These are phyloP conservation scores for Rhamnusium bicolor DNA, from an alignment of 2,888 invertebrate species.

Conservation along the genomic window DNA sequence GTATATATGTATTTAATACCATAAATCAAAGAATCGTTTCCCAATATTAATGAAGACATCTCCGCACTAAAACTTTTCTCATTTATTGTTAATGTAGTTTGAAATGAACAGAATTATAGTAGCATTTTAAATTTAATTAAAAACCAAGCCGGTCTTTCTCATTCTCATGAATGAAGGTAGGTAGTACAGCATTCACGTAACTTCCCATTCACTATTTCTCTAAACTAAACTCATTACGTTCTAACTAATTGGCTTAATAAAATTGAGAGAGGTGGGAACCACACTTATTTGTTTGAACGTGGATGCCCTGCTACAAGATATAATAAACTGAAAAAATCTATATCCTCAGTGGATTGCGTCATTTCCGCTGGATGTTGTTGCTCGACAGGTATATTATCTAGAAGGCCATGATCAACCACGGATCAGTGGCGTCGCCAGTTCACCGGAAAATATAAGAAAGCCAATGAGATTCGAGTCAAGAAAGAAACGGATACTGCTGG, in stretches of 20 bases:
- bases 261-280: slow-evolving; percentile 30
- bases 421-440: slow-evolving; percentile 50
- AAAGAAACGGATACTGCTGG: slow-evolving; percentile 50
- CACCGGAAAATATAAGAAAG: slow-evolving; percentile 46
- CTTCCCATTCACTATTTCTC: slow-evolving; percentile 32
- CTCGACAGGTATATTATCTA: slow-evolving; percentile 55
- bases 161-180: slow-evolving; percentile 32
- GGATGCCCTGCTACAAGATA: slow-evolving; percentile 38
- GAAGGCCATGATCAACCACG: slow-evolving; percentile 52
- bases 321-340: slow-evolving; percentile 48
- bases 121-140: slow-evolving; percentile 29
- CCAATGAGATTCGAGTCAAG: slow-evolving; percentile 17
- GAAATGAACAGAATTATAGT: slow-evolving; percentile 16
- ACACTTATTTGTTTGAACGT: slow-evolving; percentile 27
- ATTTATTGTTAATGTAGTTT: slow-evolving; percentile 23
- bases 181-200: slow-evolving; percentile 19
- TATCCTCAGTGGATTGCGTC: slow-evolving; percentile 56
- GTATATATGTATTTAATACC: not conserved
- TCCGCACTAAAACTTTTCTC: not conserved
- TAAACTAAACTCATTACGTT: slow-evolving; percentile 22
- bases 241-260: slow-evolving; percentile 35
- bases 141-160: slow-evolving; percentile 23
- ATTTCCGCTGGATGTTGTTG: slow-evolving; percentile 59
- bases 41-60: slow-evolving; percentile 4
- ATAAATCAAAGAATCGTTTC: not conserved